Evolutionary conservation across 2,797 vertebrate species (phyloP).

Genomic region (Naso thynnoides): DNA sequence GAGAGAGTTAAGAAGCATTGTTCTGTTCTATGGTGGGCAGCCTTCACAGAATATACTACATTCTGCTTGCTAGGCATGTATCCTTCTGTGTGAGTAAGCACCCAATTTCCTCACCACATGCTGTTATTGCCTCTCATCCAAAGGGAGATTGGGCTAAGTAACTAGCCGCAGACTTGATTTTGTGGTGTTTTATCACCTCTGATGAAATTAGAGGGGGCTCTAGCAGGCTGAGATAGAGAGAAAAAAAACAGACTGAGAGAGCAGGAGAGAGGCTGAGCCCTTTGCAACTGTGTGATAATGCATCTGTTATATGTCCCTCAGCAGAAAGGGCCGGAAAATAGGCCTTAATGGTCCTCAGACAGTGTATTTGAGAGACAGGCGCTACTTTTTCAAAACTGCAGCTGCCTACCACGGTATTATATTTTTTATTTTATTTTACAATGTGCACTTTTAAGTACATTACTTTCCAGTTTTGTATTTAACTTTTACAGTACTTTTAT

Average conservation of each 20-base stretch:
- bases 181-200: constrained; percentile 82
- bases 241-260: constrained; percentile 20
- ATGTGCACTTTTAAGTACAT: not conserved
- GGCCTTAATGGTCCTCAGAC: constrained; percentile 44
- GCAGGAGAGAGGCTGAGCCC: constrained; percentile 43
- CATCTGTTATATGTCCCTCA: constrained; percentile 50
- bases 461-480: not conserved
- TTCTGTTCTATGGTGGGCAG: constrained; percentile 44
- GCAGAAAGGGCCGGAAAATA: constrained; percentile 46
- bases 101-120: constrained; percentile 72
- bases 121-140: constrained; percentile 82
- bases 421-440: not conserved
- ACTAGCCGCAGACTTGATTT: constrained; percentile 82
- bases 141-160: constrained; percentile 81
- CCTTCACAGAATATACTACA: constrained; percentile 40
- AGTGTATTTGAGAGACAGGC: constrained; percentile 40
- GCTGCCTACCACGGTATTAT: not conserved
- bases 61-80: constrained; percentile 70
- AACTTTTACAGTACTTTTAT: not conserved
- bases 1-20: constrained; percentile 21
- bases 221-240: constrained; percentile 47
- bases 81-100: constrained; percentile 75
- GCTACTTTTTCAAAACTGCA: not conserved
- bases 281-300: constrained; percentile 52
- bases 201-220: constrained; percentile 81